Evolutionary conservation across 2,888 invertebrate species (phyloP).

Genomic region (Nemotelus nigrinus): DNA sequence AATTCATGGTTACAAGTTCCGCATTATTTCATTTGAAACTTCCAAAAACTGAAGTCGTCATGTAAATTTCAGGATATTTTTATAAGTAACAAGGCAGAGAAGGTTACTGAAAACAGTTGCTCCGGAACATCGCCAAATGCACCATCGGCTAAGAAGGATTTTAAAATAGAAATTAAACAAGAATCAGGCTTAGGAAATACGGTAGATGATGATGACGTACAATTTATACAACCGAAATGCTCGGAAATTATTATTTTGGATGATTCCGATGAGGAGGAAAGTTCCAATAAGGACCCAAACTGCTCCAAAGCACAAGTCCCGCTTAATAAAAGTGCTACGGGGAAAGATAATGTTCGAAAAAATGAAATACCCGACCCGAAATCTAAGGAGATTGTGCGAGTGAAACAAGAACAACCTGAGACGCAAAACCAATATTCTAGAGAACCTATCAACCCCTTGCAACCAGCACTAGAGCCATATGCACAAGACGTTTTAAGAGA

Average conservation of each 20-base stretch:
- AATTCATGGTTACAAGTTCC: no score
- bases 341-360: background rate
- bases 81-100: no score
- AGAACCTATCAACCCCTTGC: no score
- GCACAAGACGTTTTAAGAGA: no score
- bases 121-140: no score
- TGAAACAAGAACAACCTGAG: background rate
- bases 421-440: no score
- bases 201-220: constrained; percentile 16
- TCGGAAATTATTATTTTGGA: constrained; percentile 17
- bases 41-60: no score
- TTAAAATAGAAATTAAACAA: background rate
- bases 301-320: background rate
- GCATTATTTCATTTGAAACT: no score
- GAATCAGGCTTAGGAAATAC: background rate
- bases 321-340: background rate
- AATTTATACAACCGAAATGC: background rate
- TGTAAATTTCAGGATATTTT: no score
- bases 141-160: background rate
- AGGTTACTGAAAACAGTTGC: no score
- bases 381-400: constrained; percentile 9
- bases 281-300: background rate
- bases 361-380: background rate
- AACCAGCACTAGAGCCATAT: no score
- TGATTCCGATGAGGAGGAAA: background rate